These are phyloP conservation scores for Xyrauchen texanus DNA, from an alignment of 2,113 vertebrate genomes.

Conservation along the genomic window DNA sequence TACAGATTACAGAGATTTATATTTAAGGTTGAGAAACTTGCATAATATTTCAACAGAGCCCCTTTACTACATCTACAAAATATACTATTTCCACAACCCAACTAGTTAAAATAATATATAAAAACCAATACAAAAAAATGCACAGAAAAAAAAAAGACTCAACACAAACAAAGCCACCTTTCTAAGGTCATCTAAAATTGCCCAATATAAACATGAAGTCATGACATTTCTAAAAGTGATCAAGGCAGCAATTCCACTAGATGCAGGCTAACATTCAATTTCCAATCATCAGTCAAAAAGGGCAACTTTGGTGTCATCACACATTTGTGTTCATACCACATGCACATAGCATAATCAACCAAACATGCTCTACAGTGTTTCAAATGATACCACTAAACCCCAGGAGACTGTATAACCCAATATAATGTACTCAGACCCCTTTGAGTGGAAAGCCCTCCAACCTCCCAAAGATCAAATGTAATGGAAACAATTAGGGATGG, in stretches of 20 bases:
- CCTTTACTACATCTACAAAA: neutral
- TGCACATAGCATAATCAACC: constrained; percentile 35
- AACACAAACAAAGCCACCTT: neutral
- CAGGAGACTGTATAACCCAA: constrained; percentile 41
- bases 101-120: neutral
- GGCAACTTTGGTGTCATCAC: constrained; percentile 35
- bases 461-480: constrained; percentile 53
- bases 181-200: neutral
- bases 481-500: constrained; percentile 52
- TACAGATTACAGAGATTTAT: constrained; percentile 18
- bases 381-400: constrained; percentile 46
- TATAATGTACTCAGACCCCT: constrained; percentile 43
- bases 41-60: neutral
- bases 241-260: constrained; percentile 7
- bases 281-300: neutral
- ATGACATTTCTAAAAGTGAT: neutral
- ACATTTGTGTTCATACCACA: constrained; percentile 44
- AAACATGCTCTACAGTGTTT: constrained; percentile 47
- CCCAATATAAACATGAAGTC: neutral
- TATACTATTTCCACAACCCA: neutral
- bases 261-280: constrained; percentile 8
- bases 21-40: constrained; percentile 9
- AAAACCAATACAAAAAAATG: neutral
- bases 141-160: neutral
- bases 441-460: constrained; percentile 49